Conservation (phyloP, 2,113 vertebrate species). For the Siniperca chuatsi region DNA sequence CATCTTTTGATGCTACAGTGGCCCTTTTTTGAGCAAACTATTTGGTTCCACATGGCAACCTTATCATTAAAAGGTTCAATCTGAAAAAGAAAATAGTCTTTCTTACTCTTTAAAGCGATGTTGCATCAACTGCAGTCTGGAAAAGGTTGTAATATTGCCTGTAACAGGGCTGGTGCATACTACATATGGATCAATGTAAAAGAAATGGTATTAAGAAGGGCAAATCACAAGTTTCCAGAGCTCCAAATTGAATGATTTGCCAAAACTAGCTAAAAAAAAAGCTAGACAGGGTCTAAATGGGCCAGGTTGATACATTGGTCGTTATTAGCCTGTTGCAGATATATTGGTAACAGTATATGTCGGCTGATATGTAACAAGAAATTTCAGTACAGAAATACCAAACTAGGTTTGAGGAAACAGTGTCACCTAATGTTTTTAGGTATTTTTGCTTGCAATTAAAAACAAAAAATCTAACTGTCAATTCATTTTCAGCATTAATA, state of each 20-base stretch:
- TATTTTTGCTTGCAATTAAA: too few species aligned
- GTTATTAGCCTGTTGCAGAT: not conserved
- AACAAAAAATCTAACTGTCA: not conserved
- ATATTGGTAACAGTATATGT: not conserved
- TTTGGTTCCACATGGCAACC: slow-evolving; percentile 18
- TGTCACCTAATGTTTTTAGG: too few species aligned
- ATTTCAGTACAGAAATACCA: too few species aligned
- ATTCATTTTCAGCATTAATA: not conserved
- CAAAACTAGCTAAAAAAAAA: too few species aligned
- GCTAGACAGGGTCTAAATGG: not conserved
- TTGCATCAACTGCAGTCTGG: slow-evolving; percentile 18
- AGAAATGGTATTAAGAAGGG: not conserved
- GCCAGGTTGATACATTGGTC: not conserved
- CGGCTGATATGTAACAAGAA: too few species aligned
- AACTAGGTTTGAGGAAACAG: too few species aligned
- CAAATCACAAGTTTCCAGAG: not conserved
- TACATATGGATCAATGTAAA: slow-evolving; percentile 3
- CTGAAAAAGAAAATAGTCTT: slow-evolving; percentile 15
- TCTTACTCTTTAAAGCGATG: slow-evolving; percentile 19
- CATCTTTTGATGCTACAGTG: slow-evolving; percentile 20
- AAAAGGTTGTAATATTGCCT: slow-evolving; percentile 20
- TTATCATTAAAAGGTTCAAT: slow-evolving; percentile 43
- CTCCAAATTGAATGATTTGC: too few species aligned
- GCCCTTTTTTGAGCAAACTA: slow-evolving; percentile 9
- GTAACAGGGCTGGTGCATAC: not conserved